Evolutionary conservation across 1,140 invertebrate genomes (phyloP), one percentile per base, ranked within the genome.

Genomic region (Aphidius gifuensis): DNA sequence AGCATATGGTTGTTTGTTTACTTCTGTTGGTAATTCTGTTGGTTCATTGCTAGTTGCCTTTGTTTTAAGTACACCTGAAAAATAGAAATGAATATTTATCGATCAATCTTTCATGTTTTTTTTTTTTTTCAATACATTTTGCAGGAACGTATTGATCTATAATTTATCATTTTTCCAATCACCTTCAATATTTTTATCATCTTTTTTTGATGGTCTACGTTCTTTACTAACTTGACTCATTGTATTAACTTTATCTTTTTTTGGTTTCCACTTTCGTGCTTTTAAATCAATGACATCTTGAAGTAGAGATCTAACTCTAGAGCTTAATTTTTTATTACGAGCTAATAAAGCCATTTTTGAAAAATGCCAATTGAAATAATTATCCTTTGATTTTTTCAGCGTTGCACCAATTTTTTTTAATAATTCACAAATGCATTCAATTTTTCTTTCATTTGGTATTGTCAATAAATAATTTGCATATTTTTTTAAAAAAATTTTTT

Each of bases 381-480:
- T 16, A 16, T 16, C 16, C 62, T 87, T 86, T 32, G 69, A 16
- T 0, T 69, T 81, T 16, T 16, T 1, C 16, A 16, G 16, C 16
- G 16, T 16, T 16, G 0, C 1, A 16, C 16, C 16, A 16, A 16
- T 16, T 0, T 94, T 97, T 7, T 90, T 90, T 7, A 98, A 80
- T 53, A 98, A 83, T 79, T 94, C 91, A 74, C 94, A 97, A 2
- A 97, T 82, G 76, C 94, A 96, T 80, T 98, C 96, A 5, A 97
- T 80, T 73, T 89, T 93, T 69, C 98, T 95, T 74, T 96, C 94
- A 69, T 95, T 92, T 39, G 81, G 76, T 74, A 89, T 85, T 64
- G 80, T 78, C 11, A 97, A 78, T 57, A 98, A 82, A 60, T 90
- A 87, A 47, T 84, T 83, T 66, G 97, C 88, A 79, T 95, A 97